A percentile compares a stretch with the other conserved stretches of the same genome.
Conservation (phyloP, 2,797 vertebrate species). For the Falco naumanni region DNA sequence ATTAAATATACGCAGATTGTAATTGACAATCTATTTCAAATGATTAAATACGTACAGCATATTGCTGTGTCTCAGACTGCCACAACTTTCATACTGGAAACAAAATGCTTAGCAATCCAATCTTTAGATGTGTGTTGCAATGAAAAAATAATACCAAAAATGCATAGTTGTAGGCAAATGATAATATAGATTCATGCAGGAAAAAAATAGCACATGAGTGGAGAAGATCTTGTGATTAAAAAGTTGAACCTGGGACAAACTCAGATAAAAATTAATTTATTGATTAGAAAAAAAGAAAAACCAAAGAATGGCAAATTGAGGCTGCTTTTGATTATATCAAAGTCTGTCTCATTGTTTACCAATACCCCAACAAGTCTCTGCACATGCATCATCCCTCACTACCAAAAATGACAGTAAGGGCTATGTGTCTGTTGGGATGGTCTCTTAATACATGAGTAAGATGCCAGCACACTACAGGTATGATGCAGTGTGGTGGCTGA, state of each 20-base stretch:
- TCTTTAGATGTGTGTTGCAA: not conserved
- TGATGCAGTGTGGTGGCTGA: not conserved
- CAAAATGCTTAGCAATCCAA: not conserved
- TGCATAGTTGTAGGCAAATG: not conserved
- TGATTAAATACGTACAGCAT: slow-evolving; percentile 17
- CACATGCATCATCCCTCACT: too few species aligned
- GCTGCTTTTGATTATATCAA: not conserved
- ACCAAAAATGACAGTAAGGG: not conserved
- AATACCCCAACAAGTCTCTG: not conserved
- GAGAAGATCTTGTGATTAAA: not conserved
- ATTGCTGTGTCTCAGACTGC: not conserved
- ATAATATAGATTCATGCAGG: rapidly evolving
- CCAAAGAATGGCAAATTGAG: not conserved
- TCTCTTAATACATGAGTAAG: rapidly evolving
- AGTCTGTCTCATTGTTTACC: not conserved
- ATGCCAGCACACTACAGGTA: not conserved
- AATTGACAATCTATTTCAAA: slow-evolving; percentile 33
- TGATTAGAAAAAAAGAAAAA: rapidly evolving
- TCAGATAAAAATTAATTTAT: not conserved
- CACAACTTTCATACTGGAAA: not conserved
- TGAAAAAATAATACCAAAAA: not conserved
- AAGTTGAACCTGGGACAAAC: not conserved
- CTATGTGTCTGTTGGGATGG: rapidly evolving
- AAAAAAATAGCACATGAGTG: not conserved
- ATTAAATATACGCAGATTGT: slow-evolving; percentile 52